A percentile compares a stretch with the other conserved stretches of the same genome.
Evolutionary conservation across 53 echinoderm and acorn worm genomes (phyloP).

Genomic region (Holothuria scabra): DNA sequence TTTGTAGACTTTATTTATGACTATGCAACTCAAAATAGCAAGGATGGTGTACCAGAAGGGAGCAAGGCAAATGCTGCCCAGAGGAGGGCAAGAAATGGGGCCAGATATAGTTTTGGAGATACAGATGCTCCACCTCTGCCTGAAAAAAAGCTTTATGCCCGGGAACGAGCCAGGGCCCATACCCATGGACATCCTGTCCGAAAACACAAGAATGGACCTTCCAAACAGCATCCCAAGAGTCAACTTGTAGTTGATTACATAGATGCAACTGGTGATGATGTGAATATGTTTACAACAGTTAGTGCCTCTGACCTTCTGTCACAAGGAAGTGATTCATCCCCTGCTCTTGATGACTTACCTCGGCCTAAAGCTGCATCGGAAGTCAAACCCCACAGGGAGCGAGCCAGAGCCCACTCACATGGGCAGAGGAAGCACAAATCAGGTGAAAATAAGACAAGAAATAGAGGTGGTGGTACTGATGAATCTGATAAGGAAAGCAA

Average conservation of each 20-base stretch:
- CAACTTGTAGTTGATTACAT: conserved; percentile 86
- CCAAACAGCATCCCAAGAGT: conserved; percentile 84
- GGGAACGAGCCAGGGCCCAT: conserved; percentile 88
- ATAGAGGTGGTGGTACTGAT: conserved; percentile 12
- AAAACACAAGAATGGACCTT: conserved; percentile 76
- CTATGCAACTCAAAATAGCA: conserved; percentile 83
- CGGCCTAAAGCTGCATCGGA: conserved; percentile 70
- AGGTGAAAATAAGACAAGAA: conserved; percentile 71
- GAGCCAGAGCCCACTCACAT: conserved; percentile 90
- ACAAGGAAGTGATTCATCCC: conserved; percentile 55
- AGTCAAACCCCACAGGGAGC: conserved; percentile 75
- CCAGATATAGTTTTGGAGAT: conserved; percentile 52
- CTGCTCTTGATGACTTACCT: conserved; percentile 58
- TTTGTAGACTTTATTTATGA: conserved; percentile 95
- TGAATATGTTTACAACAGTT: conserved; percentile 52
- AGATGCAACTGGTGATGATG: conserved; percentile 64
- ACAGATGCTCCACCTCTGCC: conserved; percentile 55
- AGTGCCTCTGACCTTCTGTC: conserved; percentile 67
- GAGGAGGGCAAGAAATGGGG: conserved; percentile 55
- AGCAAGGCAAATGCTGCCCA: conserved; percentile 35
- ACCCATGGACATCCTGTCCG: conserved; percentile 87
- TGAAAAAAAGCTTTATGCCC: conserved; percentile 64
- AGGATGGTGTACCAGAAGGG: conserved; percentile 50
- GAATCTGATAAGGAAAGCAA: conserved; percentile 51
- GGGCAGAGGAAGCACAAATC: conserved; percentile 88